phyloP scores from a whole-genome alignment of 2,888 invertebrate species.

The Harpagoxenus sublaevis region DNA sequence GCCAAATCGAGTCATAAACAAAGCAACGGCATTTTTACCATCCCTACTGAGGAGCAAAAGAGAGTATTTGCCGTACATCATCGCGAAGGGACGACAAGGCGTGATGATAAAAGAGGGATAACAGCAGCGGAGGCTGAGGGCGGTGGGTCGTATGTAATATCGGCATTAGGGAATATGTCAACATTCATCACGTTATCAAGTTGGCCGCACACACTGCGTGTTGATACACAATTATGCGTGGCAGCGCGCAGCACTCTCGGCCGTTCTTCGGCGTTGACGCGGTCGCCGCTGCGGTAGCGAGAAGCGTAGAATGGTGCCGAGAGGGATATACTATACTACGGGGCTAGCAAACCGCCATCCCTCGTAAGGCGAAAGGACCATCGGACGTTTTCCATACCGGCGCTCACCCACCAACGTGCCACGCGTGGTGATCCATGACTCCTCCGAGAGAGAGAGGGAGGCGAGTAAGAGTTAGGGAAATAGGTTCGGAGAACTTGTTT shows the following conservation, averaged over 20 bases:
- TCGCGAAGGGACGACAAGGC: slow-evolving; percentile 51
- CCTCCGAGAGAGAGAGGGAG: slow-evolving; percentile 81
- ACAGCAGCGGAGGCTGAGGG: slow-evolving; percentile 32
- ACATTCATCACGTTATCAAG: slow-evolving; percentile 86
- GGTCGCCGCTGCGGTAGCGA: slow-evolving; percentile 43
- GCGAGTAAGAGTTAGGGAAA: slow-evolving; percentile 85
- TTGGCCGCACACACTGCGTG: slow-evolving; percentile 82
- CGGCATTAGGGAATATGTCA: slow-evolving; percentile 70
- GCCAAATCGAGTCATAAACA: neutral
- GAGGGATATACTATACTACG: slow-evolving; percentile 35
- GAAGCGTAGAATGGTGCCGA: slow-evolving; percentile 26
- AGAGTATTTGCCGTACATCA: slow-evolving; percentile 70
- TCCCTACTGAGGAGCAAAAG: neutral
- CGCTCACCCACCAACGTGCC: slow-evolving; percentile 77
- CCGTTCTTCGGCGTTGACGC: slow-evolving; percentile 37
- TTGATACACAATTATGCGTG: slow-evolving; percentile 86
- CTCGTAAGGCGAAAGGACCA: slow-evolving; percentile 46
- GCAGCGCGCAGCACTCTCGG: slow-evolving; percentile 77
- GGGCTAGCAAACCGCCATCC: slow-evolving; percentile 40
- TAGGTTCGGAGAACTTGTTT: slow-evolving; percentile 86
- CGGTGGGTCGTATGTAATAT: slow-evolving; percentile 56
- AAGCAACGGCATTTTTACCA: slow-evolving; percentile 2
- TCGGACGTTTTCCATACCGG: slow-evolving; percentile 72
- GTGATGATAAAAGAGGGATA: slow-evolving; percentile 61
- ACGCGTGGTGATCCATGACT: slow-evolving; percentile 84